Conservation (phyloP, 2,888 invertebrate species). For the Endomychus coccineus region DNA sequence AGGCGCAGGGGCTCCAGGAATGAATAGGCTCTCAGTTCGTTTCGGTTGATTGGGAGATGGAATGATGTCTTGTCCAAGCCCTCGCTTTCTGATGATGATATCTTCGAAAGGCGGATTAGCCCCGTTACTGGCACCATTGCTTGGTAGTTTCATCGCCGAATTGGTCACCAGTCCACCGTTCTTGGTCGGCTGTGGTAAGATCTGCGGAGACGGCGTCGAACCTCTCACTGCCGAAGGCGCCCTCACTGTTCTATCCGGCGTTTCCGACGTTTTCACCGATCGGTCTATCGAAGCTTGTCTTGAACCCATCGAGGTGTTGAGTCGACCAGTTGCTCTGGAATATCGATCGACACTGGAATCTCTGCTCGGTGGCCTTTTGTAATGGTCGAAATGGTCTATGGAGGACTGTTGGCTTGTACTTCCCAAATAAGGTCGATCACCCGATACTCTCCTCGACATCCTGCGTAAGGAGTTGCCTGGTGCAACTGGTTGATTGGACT, state of each 20-base stretch:
- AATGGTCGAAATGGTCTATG: constrained; percentile 90
- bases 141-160: constrained; percentile 40
- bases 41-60: constrained; percentile 84
- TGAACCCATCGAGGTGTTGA: constrained; percentile 52
- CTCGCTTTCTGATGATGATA: constrained; percentile 69
- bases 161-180: constrained; percentile 46
- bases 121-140: constrained; percentile 43
- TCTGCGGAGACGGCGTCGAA: constrained; percentile 42
- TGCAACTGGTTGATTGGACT: constrained; percentile 32
- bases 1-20: constrained; percentile 46
- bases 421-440: constrained; percentile 44
- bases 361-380: constrained; percentile 83
- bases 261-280: constrained; percentile 32
- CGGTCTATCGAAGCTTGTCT: constrained; percentile 75
- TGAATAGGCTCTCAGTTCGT: constrained; percentile 83
- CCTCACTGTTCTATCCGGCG: constrained; percentile 46
- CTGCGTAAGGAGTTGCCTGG: constrained; percentile 40
- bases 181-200: constrained; percentile 26
- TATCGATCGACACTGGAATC: constrained; percentile 80
- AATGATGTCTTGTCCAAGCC: constrained; percentile 80
- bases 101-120: constrained; percentile 65
- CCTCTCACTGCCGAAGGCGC: constrained; percentile 51
- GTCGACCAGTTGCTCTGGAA: constrained; percentile 58
- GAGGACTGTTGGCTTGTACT: constrained; percentile 55
- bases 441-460: constrained; percentile 46